These are phyloP conservation scores for Aphidoletes aphidimyza DNA, from an alignment of 2,888 invertebrate species.

Conservation along the genomic window DNA sequence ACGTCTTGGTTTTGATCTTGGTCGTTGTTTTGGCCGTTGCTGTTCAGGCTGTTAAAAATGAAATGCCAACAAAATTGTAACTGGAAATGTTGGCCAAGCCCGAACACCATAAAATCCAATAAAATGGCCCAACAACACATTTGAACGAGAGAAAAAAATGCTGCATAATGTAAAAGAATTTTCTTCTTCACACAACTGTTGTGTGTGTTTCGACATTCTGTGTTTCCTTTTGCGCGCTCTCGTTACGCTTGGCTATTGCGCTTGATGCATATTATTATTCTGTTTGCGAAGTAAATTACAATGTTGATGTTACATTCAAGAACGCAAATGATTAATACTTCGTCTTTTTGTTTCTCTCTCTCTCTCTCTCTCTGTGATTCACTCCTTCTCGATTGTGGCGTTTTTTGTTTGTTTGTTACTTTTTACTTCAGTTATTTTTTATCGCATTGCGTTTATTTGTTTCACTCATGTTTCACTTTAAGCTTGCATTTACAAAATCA, in stretches of 20 bases:
- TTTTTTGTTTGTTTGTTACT: neutral
- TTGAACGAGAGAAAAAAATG: neutral
- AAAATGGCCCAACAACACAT: neutral
- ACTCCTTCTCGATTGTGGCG: neutral
- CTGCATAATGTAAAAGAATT: constrained; percentile 31
- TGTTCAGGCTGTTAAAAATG: too few relatives aligned
- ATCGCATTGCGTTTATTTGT: neutral
- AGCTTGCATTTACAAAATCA: constrained; percentile 47
- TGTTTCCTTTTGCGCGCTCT: neutral
- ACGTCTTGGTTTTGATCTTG: too few relatives aligned
- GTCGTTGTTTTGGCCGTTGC: too few relatives aligned
- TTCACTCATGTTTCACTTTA: neutral
- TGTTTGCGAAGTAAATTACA: constrained; percentile 50
- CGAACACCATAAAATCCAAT: too few relatives aligned
- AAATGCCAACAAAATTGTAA: constrained; percentile 1
- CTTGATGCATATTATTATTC: constrained; percentile 53
- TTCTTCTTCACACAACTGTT: neutral
- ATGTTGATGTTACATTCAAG: constrained; percentile 50
- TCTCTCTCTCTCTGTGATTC: neutral
- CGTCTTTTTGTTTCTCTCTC: too few relatives aligned
- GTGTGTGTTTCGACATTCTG: neutral
- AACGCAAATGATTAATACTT: constrained; percentile 48
- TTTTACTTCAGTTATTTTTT: neutral
- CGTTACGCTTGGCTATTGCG: constrained; percentile 50
- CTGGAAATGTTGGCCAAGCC: neutral